Evolutionary conservation across 92 coral and sea anemone genomes (phyloP), one percentile per base, ranked within the genome.

Genomic region (Porites divaricata): DNA sequence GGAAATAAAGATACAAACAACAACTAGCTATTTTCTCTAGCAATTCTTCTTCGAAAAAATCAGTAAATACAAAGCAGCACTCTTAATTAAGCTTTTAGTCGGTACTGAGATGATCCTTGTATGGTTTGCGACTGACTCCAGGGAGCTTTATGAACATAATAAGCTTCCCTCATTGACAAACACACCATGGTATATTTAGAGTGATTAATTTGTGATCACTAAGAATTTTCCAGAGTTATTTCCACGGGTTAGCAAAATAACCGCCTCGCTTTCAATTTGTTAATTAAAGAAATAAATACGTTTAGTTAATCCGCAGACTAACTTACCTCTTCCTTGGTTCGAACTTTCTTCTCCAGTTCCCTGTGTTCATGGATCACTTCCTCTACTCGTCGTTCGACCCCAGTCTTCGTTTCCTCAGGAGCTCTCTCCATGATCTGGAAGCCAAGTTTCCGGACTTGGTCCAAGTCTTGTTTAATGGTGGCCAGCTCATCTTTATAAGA

Each of bases 361-460:
- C 76, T 79, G 86, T 96, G 98, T 68, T 96, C 98, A 19, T 94
- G 98, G 9, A 86, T 85, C 12, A 96, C 96, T 63, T 96, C 99
- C 4, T 96, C 95, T 2, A 96, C 91, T 2, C 99, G 89, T 81
- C 92, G 85, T 65, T 96, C 99, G 23, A 96, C 89, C 10, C 99
- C 99, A 22, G 84, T 54, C 75, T 83, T 90, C 71, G 92, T 91
- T 13, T 95, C 99, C 1, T 94, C 99, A 0, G 99, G 95, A 6
- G 83, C 77, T 62, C 85, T 92, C 73, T 91, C 95, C 66, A 93
- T 86, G 58, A 96, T 93, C 79, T 92, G 96, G 69, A 83, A 89
- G 2, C 99, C 95, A 23, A 92, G 89, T 80, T 92, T 90, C 81
- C 87, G 90, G 74, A 95, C 98, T 24, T 95, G 93, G 9, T 96